These are phyloP conservation scores for Castor canadensis DNA, from an alignment of 2,113 vertebrate species.

Conservation along the genomic window DNA sequence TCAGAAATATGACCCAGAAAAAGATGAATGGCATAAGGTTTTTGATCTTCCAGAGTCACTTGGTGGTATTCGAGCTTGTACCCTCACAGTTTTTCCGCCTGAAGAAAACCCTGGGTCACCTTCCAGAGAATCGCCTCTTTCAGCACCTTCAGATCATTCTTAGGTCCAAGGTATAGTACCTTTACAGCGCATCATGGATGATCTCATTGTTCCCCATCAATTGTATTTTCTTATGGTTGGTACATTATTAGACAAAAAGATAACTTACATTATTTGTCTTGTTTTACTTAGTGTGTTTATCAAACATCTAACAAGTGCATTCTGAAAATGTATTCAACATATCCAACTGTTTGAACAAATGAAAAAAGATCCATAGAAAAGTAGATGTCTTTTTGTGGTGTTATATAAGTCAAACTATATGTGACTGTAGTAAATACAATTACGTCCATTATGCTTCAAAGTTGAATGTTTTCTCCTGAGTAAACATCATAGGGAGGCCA, in stretches of 20 bases:
- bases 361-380: conserved; percentile 33
- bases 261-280: conserved; percentile 62
- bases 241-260: conserved; percentile 61
- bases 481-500: conserved; percentile 34
- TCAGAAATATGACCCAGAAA: conserved; percentile 98
- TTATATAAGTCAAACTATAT: conserved; percentile 44
- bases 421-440: conserved; percentile 54
- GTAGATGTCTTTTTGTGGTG: conserved; percentile 63
- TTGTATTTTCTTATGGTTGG: conserved; percentile 35
- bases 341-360: conserved; percentile 63
- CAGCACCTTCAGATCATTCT: conserved; percentile 90
- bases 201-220: not conserved
- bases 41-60: conserved; percentile 99
- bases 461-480: conserved; percentile 59
- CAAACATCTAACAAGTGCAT: conserved; percentile 48
- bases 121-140: conserved; percentile 96
- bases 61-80: conserved; percentile 98
- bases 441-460: conserved; percentile 54
- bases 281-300: conserved; percentile 59
- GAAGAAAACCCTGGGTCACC: conserved; percentile 95
- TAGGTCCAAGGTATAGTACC: conserved; percentile 39
- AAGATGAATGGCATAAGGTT: conserved; percentile 99
- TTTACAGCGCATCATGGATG: conserved; percentile 27
- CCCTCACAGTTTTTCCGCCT: conserved; percentile 97
- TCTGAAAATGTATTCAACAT: conserved; percentile 65